Base-by-base conservation (phyloP, 2,113 vertebrate genomes). In the Pristiophorus japonicus region DNA sequence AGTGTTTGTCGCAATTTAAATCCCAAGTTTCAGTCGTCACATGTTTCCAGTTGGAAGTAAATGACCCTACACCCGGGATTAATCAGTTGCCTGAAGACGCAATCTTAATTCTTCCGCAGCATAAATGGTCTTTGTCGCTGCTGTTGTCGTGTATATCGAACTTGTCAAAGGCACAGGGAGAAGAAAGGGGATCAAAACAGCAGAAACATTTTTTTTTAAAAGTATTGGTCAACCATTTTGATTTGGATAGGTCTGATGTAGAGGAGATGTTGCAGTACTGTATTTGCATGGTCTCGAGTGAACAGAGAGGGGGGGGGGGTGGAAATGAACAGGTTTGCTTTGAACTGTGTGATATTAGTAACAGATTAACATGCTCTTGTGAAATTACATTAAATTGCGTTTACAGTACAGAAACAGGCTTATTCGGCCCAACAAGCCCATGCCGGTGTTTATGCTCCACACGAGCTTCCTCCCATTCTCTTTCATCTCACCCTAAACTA, bases 21-120 rank as follows among this genome's bases (percentile, higher is more conserved):
- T 42, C 78, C 78, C 16, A 81, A 16, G n/a, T 81, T 81, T 81
- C 78, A 45, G 38, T 16, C 18, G 78, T 16, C 78, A 81, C 78
- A 81, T 81, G 78, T 81, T 81, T 81, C 38, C 78, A 81, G 45
- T 81, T 81, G 78, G 78, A 81, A n/a, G 20, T 81, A 45, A 81
- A 18, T 81, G 38, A 38, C 16, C 38, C 78, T 81, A 1, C 16
- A 81, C 78, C n/a, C 38, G 5, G 16, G 38, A 45, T 81, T 81
- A 81, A 81, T 81, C 78, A 42, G 38, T 38, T n/a, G n/a, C 78
- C 38, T 81, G 38, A 42, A 42, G 78, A 81, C 38, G 20, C 38
- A 81, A 18, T 45, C 16, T 38, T 45, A 42, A 22, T 38, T 81
- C 78, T 81, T 81, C 78, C 14, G 20, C 78, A 38, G 45, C 78